Evolutionary conservation across 2,797 vertebrate genomes (phyloP), one percentile per base, ranked within the genome.

Genomic region (Siniperca scherzeri): DNA sequence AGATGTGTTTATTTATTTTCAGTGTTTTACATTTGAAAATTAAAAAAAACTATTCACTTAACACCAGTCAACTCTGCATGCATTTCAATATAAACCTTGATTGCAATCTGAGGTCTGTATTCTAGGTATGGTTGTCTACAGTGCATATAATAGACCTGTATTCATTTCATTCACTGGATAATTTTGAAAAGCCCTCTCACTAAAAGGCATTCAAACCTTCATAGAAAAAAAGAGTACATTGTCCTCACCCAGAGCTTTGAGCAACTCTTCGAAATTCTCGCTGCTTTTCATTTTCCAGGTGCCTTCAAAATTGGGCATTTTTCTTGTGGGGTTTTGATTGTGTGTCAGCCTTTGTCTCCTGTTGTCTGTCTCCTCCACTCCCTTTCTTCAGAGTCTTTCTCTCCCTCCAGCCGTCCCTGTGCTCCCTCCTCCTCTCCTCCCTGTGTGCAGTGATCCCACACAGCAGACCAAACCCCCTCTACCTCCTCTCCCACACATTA

Each of bases 231-330:
- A 70, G 44, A 76, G 46, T 36, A 4, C 52, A 61, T 56, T 25
- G 4, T 85, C 21, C 97, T 97, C 94, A 99, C 98, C 98, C 85
- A 99, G 93, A 0, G 96, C 96, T 96, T 98, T 99, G 40, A 99
- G 97, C 8, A 98, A 93, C 78, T 99, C 98, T 67, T 99, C 98
- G 48, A 99, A 99, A 94, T 99, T 97, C 94, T 98, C 97, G 77
- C 98, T 99, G 97, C 96, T 98, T 87, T 95, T 97, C 98, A 99
- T 99, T 95, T 98, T 99, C 98, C 98, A 99, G 89, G 92, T 98
- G 71, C 98, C 98, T 80, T 97, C 95, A 88, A 99, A 99, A 96
- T 98, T 97, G 50, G 97, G 94, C 98, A 99, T 99, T 89, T 91
- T 87, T 87, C 77, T 57, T n/a, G 40, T 17, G 36, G 3, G 48